Evolutionary conservation across 1,140 invertebrate species (phyloP).

Genomic region (Gyrodactylus salaris): DNA sequence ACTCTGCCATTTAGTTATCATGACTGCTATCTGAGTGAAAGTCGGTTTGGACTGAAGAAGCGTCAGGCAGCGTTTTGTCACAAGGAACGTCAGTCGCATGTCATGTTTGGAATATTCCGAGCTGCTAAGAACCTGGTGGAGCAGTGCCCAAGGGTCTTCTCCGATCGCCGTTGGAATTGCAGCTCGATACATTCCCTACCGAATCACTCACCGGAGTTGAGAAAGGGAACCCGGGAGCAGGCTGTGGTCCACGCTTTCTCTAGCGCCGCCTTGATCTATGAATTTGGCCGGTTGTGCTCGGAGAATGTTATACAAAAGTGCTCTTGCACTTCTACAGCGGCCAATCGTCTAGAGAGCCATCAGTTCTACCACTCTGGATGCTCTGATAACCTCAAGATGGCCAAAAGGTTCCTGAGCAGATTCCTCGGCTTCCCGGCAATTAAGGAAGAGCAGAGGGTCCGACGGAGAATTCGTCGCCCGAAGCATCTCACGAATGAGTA

Average conservation of each 20-base stretch:
- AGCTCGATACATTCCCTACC: neutral
- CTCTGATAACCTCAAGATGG: neutral
- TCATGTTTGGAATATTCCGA: neutral
- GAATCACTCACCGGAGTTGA: neutral
- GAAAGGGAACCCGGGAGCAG: neutral
- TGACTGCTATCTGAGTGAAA: neutral
- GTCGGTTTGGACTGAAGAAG: neutral
- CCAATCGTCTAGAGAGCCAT: neutral
- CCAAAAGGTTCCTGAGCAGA: neutral
- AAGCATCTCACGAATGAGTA: no score
- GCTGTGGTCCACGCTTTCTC: neutral
- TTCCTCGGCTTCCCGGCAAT: neutral
- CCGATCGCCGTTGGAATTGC: constrained; percentile 5
- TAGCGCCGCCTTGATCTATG: neutral
- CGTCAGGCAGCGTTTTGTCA: neutral
- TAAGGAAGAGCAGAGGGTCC: neutral
- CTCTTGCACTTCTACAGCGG: neutral
- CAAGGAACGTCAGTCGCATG: neutral
- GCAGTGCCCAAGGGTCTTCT: neutral
- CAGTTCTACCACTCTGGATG: neutral
- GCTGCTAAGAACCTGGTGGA: neutral
- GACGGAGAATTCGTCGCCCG: neutral
- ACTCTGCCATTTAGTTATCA: neutral
- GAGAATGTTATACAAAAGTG: neutral
- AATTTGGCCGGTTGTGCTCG: neutral